Percentiles rank a stretch among this genome's conserved stretches.
Evolutionary conservation across 2,797 vertebrate species (phyloP).

Genomic region (Epinephelus malabaricus): DNA sequence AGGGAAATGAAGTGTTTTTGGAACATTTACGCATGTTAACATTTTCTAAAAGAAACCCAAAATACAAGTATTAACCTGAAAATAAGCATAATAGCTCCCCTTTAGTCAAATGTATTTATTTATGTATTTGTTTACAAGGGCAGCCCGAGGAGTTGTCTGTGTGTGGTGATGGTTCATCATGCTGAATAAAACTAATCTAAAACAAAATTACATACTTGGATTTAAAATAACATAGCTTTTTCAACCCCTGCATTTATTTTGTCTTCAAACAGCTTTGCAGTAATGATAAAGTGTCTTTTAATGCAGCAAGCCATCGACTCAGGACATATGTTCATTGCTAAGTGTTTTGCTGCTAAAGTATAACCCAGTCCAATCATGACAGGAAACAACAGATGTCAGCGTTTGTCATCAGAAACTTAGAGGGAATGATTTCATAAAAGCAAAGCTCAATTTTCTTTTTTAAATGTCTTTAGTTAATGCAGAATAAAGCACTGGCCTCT

Average conservation of each 20-base stretch:
- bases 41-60: too few relatives aligned
- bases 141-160: not conserved
- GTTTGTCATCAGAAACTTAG: constrained; percentile 30
- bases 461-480: constrained; percentile 24
- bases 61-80: too few relatives aligned
- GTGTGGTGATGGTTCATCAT: not conserved
- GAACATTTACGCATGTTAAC: too few relatives aligned
- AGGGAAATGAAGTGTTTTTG: too few relatives aligned
- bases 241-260: constrained; percentile 8
- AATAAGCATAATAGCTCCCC: too few relatives aligned
- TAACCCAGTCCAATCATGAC: constrained; percentile 2
- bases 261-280: constrained; percentile 6
- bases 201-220: not conserved
- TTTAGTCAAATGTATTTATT: not conserved
- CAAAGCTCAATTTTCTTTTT: constrained; percentile 30
- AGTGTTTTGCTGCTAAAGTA: constrained; percentile 6
- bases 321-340: constrained; percentile 3
- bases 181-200: not conserved
- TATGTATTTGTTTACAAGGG: not conserved
- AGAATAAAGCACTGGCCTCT: constrained; percentile 17
- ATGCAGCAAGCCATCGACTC: constrained; percentile 1
- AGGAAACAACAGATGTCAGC: constrained; percentile 35
- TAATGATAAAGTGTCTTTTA: not conserved
- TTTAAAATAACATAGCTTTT: not conserved
- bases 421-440: constrained; percentile 47